Base-by-base conservation (phyloP, 2,888 invertebrate species). In the Anarsia innoxiella region DNA sequence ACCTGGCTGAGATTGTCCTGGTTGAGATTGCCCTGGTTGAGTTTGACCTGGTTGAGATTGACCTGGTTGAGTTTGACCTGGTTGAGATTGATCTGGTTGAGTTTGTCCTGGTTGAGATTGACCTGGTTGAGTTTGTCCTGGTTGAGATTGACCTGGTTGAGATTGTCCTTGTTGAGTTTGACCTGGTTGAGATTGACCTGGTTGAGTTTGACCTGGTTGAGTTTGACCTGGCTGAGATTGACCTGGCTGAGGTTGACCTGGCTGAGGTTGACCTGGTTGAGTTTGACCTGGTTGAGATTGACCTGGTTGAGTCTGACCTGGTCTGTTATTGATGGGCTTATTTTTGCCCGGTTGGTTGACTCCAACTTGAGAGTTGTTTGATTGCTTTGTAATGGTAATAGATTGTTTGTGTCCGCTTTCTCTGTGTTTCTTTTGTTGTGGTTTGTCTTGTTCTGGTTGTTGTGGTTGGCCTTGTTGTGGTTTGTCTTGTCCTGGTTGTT, bases 181-280 rank as follows among this genome's bases (percentile, higher is more conserved):
- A 3, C 3, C 3, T n/a, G 4, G 4, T n/a, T 10, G n/a, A n/a
- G 26, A 26, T 6, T 3, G n/a, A 3, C n/a, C 26, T n/a, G 3
- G 3, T 6, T 3, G n/a, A n/a, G 3, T 8, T 4, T 3, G 8
- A 19, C n/a, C n/a, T n/a, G 12, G 9, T 14, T n/a, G n/a, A 3
- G 12, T 3, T 2, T n/a, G 2, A 19, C 3, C 5, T n/a, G 23
- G n/a, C 23, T 36, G 36, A 12, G 28, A 15, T 0, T 23, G 12
- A n/a, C n/a, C n/a, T n/a, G n/a, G n/a, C n/a, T n/a, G n/a, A 11
- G 40, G 29, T 13, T 19, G 4, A 1, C 14, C 13, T 13, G 40
- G 36, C 8, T 30, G 10, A 11, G 11, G 9, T 19, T 36, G 16
- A 9, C 12, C 1, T 2, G 4, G 8, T 8, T 23, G 13, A 1